Percentiles rank a stretch among this genome's conserved stretches.
Evolutionary conservation across 2,797 vertebrate genomes (phyloP).

Genomic region (Manis pentadactyla): DNA sequence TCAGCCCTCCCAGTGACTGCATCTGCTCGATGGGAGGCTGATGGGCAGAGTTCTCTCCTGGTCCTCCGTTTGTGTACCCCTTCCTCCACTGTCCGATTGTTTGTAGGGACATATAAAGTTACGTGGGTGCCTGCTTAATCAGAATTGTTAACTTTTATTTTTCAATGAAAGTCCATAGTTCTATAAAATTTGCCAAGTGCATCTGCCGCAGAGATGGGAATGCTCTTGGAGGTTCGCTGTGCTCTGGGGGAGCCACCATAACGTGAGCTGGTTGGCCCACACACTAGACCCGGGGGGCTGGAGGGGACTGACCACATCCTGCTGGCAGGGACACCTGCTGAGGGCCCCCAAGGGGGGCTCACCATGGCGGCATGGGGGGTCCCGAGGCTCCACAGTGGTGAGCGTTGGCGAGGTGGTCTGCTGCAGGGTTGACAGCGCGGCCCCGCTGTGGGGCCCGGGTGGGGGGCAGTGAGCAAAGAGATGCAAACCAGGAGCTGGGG

Average conservation of each 20-base stretch:
- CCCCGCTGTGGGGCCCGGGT: fast-evolving
- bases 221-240: neutral
- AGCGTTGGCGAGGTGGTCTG: neutral
- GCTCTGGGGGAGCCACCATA: neutral
- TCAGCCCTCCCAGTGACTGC: neutral
- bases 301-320: neutral
- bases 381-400: too few species aligned
- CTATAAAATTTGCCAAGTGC: neutral
- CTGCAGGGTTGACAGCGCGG: neutral
- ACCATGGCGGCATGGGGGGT: neutral
- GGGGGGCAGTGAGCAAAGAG: neutral
- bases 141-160: neutral
- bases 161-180: neutral
- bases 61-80: neutral
- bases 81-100: neutral
- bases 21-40: neutral
- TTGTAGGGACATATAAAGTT: neutral
- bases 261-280: neutral
- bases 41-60: neutral
- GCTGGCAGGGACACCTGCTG: neutral
- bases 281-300: neutral
- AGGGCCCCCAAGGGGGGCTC: neutral
- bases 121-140: neutral
- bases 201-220: neutral
- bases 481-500: neutral